phyloP scores from a whole-genome alignment of 2,797 vertebrate genomes.

The Ptychadena robeensis region DNA sequence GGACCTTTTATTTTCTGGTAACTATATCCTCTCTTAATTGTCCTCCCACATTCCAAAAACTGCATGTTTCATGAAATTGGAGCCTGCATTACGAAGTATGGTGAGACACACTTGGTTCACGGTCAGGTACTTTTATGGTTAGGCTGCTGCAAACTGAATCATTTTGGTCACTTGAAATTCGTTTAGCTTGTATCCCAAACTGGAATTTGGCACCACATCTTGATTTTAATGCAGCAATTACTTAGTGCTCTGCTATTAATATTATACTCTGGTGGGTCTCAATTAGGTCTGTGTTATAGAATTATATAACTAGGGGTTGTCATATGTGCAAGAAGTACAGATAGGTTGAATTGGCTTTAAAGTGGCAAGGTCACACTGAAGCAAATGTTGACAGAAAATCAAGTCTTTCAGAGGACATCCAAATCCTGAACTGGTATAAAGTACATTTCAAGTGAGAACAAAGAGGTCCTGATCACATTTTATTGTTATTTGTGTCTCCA shows the following conservation, averaged over 20 bases:
- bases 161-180: constrained; percentile 46
- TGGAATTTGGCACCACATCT: constrained; percentile 22
- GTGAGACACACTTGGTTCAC: constrained; percentile 25
- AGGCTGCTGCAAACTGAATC: constrained; percentile 34
- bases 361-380: background rate
- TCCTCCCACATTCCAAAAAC: constrained; percentile 42
- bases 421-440: no score
- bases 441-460: no score
- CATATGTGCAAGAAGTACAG: background rate
- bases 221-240: constrained; percentile 23
- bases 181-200: constrained; percentile 41
- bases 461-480: no score
- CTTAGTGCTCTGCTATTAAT: constrained; percentile 2
- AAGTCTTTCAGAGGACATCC: no score
- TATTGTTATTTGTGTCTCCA: no score
- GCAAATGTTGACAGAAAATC: no score
- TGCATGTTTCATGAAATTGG: constrained; percentile 32
- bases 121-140: constrained; percentile 48
- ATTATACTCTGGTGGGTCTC: background rate
- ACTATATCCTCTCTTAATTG: constrained; percentile 37
- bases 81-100: constrained; percentile 26
- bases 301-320: no score
- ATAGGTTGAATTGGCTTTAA: background rate
- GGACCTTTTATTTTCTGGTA: constrained; percentile 24
- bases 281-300: no score